Conservation (phyloP, 2,113 vertebrate genomes). For the Thermophis baileyi region DNA sequence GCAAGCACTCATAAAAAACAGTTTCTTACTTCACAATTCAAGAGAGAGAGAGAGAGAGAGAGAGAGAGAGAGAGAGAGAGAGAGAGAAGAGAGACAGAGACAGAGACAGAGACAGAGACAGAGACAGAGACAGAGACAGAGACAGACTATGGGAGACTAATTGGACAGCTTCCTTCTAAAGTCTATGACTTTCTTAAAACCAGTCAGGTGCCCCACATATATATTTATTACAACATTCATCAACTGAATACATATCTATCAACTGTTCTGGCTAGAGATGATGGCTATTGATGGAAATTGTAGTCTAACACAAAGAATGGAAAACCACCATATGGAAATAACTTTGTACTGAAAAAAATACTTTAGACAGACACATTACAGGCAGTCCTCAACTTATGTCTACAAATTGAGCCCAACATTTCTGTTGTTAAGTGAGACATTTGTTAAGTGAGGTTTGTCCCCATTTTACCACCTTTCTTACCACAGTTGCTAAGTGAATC, state of each 20-base stretch:
- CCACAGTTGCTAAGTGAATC: no score
- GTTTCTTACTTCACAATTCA: background rate
- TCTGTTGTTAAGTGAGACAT: no score
- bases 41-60: background rate
- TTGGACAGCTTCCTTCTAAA: background rate
- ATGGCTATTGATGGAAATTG: background rate
- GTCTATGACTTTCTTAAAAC: background rate
- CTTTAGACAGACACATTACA: background rate
- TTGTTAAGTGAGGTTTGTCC: no score
- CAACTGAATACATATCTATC: background rate
- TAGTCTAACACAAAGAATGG: background rate
- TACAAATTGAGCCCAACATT: no score
- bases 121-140: no score
- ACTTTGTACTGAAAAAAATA: background rate
- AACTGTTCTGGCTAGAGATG: background rate
- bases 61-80: no score
- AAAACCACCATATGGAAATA: background rate
- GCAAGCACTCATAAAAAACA: background rate
- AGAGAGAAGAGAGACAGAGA: background rate
- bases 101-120: no score
- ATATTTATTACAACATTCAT: background rate
- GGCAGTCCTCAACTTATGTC: no score
- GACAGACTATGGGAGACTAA: background rate
- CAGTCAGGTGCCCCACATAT: background rate
- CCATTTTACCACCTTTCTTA: no score